These are phyloP conservation scores for Drosophila meridiana DNA, from an alignment of 2,888 invertebrate genomes.

Conservation along the genomic window DNA sequence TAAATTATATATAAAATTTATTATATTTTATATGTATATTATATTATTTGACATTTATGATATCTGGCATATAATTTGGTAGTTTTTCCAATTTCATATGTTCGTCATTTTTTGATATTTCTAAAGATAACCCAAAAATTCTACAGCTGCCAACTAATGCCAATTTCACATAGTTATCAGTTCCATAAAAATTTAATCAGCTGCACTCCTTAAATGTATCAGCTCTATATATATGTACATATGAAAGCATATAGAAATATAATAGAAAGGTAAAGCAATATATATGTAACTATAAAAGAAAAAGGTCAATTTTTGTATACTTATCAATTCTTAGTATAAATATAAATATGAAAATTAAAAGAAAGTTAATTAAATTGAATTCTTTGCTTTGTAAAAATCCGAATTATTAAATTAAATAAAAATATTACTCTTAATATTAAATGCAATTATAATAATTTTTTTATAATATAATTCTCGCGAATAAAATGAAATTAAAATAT, in stretches of 20 bases:
- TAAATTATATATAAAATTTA: too few relatives aligned
- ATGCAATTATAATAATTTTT: too few relatives aligned
- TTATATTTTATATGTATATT: too few relatives aligned
- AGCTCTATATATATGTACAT: slow-evolving; percentile 1
- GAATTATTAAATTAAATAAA: not conserved
- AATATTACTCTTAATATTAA: not conserved
- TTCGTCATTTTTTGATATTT: slow-evolving; percentile 2
- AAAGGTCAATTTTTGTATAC: too few relatives aligned
- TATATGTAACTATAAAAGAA: not conserved
- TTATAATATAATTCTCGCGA: too few relatives aligned
- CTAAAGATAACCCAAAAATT: not conserved
- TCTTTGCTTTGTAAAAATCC: too few relatives aligned
- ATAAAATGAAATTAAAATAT: not conserved
- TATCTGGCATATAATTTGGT: not conserved
- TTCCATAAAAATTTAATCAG: slow-evolving; percentile 20
- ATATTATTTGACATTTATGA: not conserved
- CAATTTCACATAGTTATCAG: slow-evolving; percentile 9
- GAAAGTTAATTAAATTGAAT: too few relatives aligned
- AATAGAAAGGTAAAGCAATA: too few relatives aligned
- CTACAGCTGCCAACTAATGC: slow-evolving; percentile 12
- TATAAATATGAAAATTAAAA: too few relatives aligned
- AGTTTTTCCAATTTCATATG: not conserved
- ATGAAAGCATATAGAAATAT: not conserved
- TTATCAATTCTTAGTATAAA: too few relatives aligned
- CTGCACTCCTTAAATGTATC: slow-evolving; percentile 24